phyloP scores from a whole-genome alignment of 2,113 vertebrate genomes.

The Oncorhynchus masou region DNA sequence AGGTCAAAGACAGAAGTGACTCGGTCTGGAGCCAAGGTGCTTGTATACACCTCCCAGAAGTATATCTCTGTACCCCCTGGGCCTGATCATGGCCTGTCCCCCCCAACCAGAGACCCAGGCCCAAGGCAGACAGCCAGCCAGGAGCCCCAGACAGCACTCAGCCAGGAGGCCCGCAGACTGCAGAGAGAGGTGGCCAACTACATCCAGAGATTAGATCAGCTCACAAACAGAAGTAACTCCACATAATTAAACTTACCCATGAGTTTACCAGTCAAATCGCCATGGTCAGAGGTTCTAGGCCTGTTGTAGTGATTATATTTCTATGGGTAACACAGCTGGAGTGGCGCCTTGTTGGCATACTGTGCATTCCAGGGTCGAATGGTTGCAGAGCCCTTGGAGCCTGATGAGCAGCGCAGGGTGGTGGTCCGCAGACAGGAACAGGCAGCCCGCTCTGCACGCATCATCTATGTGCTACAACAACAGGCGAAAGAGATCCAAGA shows the following conservation, averaged over 20 bases:
- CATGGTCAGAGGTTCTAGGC: no score
- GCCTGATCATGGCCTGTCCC: constrained; percentile 45
- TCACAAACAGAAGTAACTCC: constrained; percentile 78
- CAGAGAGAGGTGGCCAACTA: constrained; percentile 82
- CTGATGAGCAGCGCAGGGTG: constrained; percentile 74
- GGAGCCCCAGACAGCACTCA: constrained; percentile 44
- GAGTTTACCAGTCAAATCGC: no score
- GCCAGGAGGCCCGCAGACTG: constrained; percentile 72
- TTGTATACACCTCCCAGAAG: constrained; percentile 54
- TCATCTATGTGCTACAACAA: constrained; percentile 86
- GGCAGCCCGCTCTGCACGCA: constrained; percentile 77
- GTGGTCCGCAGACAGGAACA: constrained; percentile 81
- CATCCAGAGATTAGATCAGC: constrained; percentile 83
- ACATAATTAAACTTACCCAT: no score
- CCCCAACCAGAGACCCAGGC: constrained; percentile 66
- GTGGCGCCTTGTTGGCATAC: no score
- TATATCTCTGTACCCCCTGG: constrained; percentile 9
- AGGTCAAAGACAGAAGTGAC: constrained; percentile 46
- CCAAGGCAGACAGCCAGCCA: constrained; percentile 36
- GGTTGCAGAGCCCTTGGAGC: constrained; percentile 75
- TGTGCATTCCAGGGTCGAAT: constrained; percentile 42
- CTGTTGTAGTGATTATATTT: no score
- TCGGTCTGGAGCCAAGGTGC: constrained; percentile 56
- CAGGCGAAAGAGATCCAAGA: constrained; percentile 95
- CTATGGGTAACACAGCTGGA: no score